Evolutionary conservation across 2,113 vertebrate genomes (phyloP).

Genomic region (Galeopterus variegatus): DNA sequence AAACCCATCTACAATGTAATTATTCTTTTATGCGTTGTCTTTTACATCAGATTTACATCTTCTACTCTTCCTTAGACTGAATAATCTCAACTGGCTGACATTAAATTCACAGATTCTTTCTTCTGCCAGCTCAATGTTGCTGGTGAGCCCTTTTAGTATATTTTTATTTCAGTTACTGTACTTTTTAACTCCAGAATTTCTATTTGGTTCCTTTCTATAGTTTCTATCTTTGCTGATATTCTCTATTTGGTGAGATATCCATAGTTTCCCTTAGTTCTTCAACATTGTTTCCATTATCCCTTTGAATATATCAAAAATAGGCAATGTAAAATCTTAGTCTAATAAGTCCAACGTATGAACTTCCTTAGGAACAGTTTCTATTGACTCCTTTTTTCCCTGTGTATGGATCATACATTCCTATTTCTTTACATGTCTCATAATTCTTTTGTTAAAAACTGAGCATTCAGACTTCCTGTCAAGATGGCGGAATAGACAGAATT

Average conservation of each 20-base stretch:
- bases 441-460: slow-evolving; percentile 21
- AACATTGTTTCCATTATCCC: background rate
- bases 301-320: slow-evolving; percentile 26
- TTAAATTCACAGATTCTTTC: background rate
- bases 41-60: slow-evolving; percentile 38
- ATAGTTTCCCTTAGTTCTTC: slow-evolving; percentile 28
- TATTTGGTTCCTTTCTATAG: slow-evolving; percentile 45
- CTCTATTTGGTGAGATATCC: slow-evolving; percentile 33
- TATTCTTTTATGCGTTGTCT: background rate
- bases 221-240: slow-evolving; percentile 42
- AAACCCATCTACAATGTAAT: background rate
- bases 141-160: background rate
- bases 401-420: background rate
- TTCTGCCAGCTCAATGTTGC: background rate
- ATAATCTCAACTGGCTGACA: background rate
- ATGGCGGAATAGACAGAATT: no score
- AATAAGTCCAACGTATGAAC: background rate
- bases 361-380: slow-evolving; percentile 23
- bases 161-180: background rate
- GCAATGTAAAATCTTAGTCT: slow-evolving; percentile 36
- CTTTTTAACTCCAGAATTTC: slow-evolving; percentile 37
- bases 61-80: background rate
- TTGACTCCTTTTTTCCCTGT: background rate
- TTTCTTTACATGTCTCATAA: background rate
- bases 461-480: background rate